These are phyloP conservation scores for Penaeus indicus DNA, from an alignment of 1,140 invertebrate genomes.

Conservation along the genomic window DNA sequence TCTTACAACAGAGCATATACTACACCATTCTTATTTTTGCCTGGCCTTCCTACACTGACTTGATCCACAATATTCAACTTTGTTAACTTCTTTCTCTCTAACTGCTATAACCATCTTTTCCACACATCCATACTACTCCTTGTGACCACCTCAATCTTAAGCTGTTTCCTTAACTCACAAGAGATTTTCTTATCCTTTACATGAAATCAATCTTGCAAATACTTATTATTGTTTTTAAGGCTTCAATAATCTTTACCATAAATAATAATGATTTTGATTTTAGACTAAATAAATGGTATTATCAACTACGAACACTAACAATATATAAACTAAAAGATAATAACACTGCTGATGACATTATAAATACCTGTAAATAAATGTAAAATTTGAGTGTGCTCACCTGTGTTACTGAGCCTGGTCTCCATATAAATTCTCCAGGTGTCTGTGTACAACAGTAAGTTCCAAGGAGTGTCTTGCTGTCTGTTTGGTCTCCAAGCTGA, in stretches of 20 bases:
- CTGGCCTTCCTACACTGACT: too few relatives aligned
- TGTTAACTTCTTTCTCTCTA: too few relatives aligned
- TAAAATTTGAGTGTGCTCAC: conserved; percentile 69
- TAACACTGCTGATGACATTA: background rate
- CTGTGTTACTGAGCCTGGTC: conserved; percentile 89
- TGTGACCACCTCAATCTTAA: too few relatives aligned
- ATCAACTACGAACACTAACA: conserved; percentile 29
- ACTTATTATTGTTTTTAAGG: background rate
- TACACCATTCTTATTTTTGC: too few relatives aligned
- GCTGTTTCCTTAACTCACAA: too few relatives aligned
- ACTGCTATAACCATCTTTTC: too few relatives aligned
- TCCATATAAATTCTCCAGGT: conserved; percentile 97
- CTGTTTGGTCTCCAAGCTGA: conserved; percentile 97
- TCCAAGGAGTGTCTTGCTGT: conserved; percentile 94
- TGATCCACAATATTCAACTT: too few relatives aligned
- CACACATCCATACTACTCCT: too few relatives aligned
- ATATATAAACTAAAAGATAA: background rate
- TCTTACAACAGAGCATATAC: too few relatives aligned
- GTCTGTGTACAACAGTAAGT: conserved; percentile 96
- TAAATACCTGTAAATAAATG: conserved; percentile 28
- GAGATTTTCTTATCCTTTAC: too few relatives aligned
- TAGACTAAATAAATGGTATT: conserved; percentile 14
- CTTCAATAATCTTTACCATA: background rate
- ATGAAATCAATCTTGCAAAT: too few relatives aligned
- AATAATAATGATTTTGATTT: conserved; percentile 17